Evolutionary conservation across 2,888 invertebrate species (phyloP).

Genomic region (Protodeltote pygarga): DNA sequence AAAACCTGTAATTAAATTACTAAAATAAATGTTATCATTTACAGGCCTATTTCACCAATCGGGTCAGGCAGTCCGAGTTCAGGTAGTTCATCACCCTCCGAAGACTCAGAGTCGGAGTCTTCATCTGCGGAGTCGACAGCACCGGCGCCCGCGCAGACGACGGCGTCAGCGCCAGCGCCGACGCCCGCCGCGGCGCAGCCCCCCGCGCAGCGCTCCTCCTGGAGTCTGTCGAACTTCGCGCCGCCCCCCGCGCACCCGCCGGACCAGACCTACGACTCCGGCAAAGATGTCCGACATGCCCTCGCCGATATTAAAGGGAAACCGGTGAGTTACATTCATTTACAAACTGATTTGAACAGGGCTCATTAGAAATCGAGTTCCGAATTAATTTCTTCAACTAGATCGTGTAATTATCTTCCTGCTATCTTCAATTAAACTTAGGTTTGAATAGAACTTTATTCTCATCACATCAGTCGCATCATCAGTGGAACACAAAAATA

Average conservation of each 20-base stretch:
- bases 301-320: slow-evolving; percentile 84
- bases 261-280: slow-evolving; percentile 81
- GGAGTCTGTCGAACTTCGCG: slow-evolving; percentile 80
- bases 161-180: slow-evolving; percentile 56
- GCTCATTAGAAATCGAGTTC: too few species aligned
- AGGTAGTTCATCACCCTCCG: slow-evolving; percentile 74
- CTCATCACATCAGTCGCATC: too few species aligned
- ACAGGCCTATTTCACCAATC: slow-evolving; percentile 81
- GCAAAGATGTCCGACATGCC: slow-evolving; percentile 85
- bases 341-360: too few species aligned
- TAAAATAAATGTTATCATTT: not conserved
- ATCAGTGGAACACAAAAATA: too few species aligned
- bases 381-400: too few species aligned
- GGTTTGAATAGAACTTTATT: too few species aligned
- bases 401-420: too few species aligned
- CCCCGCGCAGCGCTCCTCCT: slow-evolving; percentile 80
- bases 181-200: slow-evolving; percentile 57
- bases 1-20: too few species aligned
- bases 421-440: too few species aligned
- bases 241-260: slow-evolving; percentile 72
- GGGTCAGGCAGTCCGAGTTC: slow-evolving; percentile 80
- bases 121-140: slow-evolving; percentile 89
- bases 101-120: slow-evolving; percentile 73
- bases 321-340: slow-evolving; percentile 76
- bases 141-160: slow-evolving; percentile 85